These are phyloP conservation scores for Dascillus cervinus DNA, from an alignment of 2,888 invertebrate genomes.

Conservation along the genomic window DNA sequence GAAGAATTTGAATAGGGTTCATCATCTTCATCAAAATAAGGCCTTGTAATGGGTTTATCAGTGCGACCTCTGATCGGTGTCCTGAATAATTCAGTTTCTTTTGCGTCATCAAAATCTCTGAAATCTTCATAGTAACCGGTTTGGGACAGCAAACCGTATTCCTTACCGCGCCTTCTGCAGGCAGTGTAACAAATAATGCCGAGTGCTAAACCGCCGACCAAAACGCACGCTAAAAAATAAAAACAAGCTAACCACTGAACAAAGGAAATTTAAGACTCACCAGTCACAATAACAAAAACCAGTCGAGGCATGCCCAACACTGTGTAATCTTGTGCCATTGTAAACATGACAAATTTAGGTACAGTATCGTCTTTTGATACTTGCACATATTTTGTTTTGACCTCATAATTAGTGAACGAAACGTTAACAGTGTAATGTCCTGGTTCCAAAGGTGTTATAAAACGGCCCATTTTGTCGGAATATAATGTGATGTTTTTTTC, in stretches of 20 bases:
- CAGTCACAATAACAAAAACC: slow-evolving; percentile 66
- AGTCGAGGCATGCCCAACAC: slow-evolving; percentile 70
- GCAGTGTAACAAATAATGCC: slow-evolving; percentile 51
- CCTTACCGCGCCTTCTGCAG: too few relatives aligned
- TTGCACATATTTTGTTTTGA: slow-evolving; percentile 43
- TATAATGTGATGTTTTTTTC: slow-evolving; percentile 39
- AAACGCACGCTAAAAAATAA: slow-evolving; percentile 48
- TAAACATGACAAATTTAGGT: slow-evolving; percentile 57
- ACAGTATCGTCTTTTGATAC: slow-evolving; percentile 36
- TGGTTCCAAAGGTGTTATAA: slow-evolving; percentile 43
- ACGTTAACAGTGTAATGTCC: slow-evolving; percentile 50
- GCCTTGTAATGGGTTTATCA: slow-evolving; percentile 42
- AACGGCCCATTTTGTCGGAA: slow-evolving; percentile 44
- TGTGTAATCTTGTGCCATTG: slow-evolving; percentile 56
- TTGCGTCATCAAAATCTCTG: slow-evolving; percentile 39
- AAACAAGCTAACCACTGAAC: too few relatives aligned
- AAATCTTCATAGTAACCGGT: slow-evolving; percentile 45
- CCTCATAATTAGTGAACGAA: slow-evolving; percentile 52
- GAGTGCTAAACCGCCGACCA: too few relatives aligned
- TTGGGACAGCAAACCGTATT: slow-evolving; percentile 53
- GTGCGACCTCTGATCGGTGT: slow-evolving; percentile 33
- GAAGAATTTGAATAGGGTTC: slow-evolving; percentile 25
- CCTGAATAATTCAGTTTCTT: slow-evolving; percentile 45
- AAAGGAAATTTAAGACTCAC: too few relatives aligned
- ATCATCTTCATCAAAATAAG: slow-evolving; percentile 65